These are phyloP conservation scores for Trilocha varians DNA, from an alignment of 2,888 invertebrate species.

Conservation along the genomic window DNA sequence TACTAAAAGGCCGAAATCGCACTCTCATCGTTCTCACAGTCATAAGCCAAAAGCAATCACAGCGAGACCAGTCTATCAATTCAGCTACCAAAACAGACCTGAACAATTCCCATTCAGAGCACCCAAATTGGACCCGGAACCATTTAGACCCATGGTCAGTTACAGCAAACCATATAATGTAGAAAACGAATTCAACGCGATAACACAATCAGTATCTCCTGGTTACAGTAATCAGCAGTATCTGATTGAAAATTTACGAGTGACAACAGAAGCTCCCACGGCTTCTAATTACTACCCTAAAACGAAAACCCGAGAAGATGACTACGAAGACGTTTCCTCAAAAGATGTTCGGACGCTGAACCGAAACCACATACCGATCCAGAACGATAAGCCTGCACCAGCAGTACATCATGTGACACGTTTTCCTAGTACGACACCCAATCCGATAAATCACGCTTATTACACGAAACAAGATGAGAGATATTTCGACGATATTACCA, in stretches of 20 bases:
- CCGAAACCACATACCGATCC: slow-evolving; percentile 45
- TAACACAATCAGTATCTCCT: slow-evolving; percentile 51
- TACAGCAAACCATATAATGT: slow-evolving; percentile 67
- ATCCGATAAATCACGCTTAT: slow-evolving; percentile 74
- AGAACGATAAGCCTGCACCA: slow-evolving; percentile 45
- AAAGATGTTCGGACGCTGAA: slow-evolving; percentile 43
- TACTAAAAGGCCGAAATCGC: slow-evolving; percentile 68
- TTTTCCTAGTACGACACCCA: slow-evolving; percentile 64
- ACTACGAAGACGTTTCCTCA: slow-evolving; percentile 50
- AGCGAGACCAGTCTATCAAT: slow-evolving; percentile 79
- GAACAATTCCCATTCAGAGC: slow-evolving; percentile 63
- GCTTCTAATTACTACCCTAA: slow-evolving; percentile 67
- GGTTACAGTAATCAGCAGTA: slow-evolving; percentile 56
- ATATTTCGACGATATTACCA: slow-evolving; percentile 80
- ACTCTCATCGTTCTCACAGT: slow-evolving; percentile 45
- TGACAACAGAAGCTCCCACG: slow-evolving; percentile 67
- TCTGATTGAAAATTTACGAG: slow-evolving; percentile 56
- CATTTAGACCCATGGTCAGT: slow-evolving; percentile 77
- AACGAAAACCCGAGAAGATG: slow-evolving; percentile 57
- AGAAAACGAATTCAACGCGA: slow-evolving; percentile 57
- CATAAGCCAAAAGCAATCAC: slow-evolving; percentile 67
- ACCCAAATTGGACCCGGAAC: slow-evolving; percentile 72
- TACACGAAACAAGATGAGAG: slow-evolving; percentile 79
- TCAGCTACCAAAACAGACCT: slow-evolving; percentile 77
- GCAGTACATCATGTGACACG: slow-evolving; percentile 36